Conservation (phyloP, 2,888 invertebrate genomes). For the Theristus sp. region DNA sequence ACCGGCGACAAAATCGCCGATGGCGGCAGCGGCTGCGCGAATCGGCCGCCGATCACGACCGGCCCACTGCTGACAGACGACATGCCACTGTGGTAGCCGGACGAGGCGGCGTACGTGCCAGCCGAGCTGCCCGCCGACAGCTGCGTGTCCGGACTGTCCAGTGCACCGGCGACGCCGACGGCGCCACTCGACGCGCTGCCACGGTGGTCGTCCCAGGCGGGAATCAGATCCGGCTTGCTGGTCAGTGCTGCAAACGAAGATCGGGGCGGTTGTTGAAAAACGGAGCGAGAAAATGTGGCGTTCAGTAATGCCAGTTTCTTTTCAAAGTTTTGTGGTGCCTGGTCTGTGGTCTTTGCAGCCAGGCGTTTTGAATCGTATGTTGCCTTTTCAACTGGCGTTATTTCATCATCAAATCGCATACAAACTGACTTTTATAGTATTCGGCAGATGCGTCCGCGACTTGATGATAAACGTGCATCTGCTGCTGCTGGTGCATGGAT, state of each 20-base stretch:
- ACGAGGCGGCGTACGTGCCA: background rate
- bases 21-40: background rate
- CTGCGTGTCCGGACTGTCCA: background rate
- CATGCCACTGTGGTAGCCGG: background rate
- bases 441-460: background rate
- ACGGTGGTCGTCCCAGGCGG: background rate
- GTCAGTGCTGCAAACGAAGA: background rate
- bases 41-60: background rate
- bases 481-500: background rate
- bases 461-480: background rate
- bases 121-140: background rate
- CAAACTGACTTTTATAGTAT: too few relatives aligned
- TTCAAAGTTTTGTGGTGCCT: too few relatives aligned
- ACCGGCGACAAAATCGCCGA: background rate
- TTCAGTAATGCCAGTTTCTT: too few relatives aligned
- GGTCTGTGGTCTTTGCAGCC: too few relatives aligned
- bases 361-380: too few relatives aligned
- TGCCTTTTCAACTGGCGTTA: too few relatives aligned
- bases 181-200: too few relatives aligned
- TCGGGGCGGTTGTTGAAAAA: too few relatives aligned
- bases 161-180: background rate
- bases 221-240: slow-evolving; percentile 2
- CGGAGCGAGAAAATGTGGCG: too few relatives aligned
- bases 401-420: too few relatives aligned
- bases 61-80: background rate